Percentiles rank a stretch among this genome's conserved stretches.
Evolutionary conservation across 2,113 vertebrate species (phyloP).

Genomic region (Felis catus): DNA sequence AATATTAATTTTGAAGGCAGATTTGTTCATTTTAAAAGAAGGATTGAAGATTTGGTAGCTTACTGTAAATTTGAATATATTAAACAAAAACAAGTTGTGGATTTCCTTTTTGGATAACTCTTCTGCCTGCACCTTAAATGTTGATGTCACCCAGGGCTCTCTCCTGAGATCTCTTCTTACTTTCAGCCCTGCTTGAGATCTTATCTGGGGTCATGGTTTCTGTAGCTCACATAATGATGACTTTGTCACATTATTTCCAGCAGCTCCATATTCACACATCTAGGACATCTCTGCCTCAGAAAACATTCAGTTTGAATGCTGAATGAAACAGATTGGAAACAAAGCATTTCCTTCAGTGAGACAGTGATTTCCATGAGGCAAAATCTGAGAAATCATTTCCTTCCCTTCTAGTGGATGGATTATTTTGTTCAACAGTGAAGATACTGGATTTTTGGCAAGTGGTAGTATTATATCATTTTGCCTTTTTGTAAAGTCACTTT

Average conservation of each 20-base stretch:
- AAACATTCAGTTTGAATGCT: neutral
- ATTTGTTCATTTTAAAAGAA: neutral
- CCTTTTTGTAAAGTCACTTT: conserved; percentile 8
- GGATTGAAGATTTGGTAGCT: neutral
- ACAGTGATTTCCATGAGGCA: neutral
- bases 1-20: neutral
- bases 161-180: neutral
- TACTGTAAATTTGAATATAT: neutral
- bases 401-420: neutral
- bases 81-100: neutral
- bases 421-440: neutral
- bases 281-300: neutral
- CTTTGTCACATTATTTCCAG: neutral
- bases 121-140: neutral
- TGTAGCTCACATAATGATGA: neutral
- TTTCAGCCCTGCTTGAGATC: neutral
- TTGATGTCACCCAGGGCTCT: neutral
- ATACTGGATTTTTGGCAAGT: neutral
- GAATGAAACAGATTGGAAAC: neutral
- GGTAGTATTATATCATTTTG: neutral
- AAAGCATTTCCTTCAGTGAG: neutral
- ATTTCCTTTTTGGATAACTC: neutral
- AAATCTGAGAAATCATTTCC: neutral
- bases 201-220: neutral
- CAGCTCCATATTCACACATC: neutral